Percentiles rank a stretch among this genome's conserved stretches.
Conservation (phyloP, 2,888 invertebrate species). For the Eustalomyia histrio region DNA sequence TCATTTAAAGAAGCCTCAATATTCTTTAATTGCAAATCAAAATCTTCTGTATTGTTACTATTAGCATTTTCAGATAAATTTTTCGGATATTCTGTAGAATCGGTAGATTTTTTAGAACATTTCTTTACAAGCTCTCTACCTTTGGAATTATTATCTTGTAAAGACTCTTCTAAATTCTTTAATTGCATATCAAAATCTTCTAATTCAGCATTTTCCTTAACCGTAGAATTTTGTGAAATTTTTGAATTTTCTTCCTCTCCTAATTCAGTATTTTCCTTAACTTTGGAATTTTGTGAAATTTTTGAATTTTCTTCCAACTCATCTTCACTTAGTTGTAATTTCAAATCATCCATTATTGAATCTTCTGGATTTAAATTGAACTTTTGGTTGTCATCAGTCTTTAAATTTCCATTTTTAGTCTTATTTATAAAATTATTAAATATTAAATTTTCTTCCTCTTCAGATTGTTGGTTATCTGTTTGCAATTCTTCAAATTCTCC, state of each 20-base stretch:
- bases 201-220: too few relatives aligned
- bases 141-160: not conserved
- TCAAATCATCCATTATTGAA: not conserved
- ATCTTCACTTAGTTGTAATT: not conserved
- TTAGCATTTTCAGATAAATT: too few relatives aligned
- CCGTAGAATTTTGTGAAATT: not conserved
- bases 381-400: not conserved
- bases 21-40: not conserved
- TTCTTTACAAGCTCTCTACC: not conserved
- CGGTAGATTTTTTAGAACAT: not conserved
- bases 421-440: not conserved
- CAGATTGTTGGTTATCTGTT: not conserved
- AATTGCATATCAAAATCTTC: not conserved
- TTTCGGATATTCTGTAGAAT: not conserved
- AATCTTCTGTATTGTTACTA: not conserved
- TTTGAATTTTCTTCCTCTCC: not conserved
- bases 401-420: not conserved
- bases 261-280: too few relatives aligned
- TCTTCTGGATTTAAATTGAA: not conserved
- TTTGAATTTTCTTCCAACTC: not conserved
- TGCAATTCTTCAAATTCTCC: not conserved
- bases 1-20: not conserved
- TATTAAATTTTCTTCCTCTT: not conserved
- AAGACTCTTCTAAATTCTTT: not conserved
- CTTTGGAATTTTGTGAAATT: not conserved